These are phyloP conservation scores for Morone chrysops DNA, from an alignment of 2,113 vertebrate genomes.

Conservation along the genomic window DNA sequence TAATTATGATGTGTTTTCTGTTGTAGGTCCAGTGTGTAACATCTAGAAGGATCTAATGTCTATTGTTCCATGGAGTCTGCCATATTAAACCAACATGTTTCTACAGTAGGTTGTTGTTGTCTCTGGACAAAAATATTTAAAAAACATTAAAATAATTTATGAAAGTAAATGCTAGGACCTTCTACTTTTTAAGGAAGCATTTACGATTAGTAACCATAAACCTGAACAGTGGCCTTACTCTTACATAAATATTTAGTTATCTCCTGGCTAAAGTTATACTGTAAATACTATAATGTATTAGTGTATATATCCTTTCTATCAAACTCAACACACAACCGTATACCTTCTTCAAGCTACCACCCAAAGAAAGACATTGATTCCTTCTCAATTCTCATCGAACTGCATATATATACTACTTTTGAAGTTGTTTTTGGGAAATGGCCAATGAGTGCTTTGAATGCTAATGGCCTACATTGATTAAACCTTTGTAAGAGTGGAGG, in stretches of 20 bases:
- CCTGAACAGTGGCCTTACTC: too few species aligned
- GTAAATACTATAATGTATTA: neutral
- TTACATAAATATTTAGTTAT: neutral
- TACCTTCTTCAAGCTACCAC: neutral
- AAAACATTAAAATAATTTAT: too few species aligned
- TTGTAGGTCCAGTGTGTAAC: too few species aligned
- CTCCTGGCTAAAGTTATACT: neutral
- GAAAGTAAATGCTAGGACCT: too few species aligned
- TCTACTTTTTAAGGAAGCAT: too few species aligned
- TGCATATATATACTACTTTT: neutral
- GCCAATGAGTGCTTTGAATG: slow-evolving; percentile 36
- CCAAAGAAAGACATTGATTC: neutral
- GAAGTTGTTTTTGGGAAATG: slow-evolving; percentile 10
- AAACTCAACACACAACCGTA: too few species aligned
- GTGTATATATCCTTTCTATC: neutral
- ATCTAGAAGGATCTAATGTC: too few species aligned
- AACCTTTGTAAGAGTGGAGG: slow-evolving; percentile 16
- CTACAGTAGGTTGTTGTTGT: too few species aligned
- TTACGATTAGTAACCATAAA: too few species aligned
- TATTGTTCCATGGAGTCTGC: too few species aligned
- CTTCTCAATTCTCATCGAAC: neutral
- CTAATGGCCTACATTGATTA: slow-evolving; percentile 59
- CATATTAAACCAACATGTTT: too few species aligned
- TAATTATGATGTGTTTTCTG: neutral
- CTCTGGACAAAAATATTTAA: neutral